Base-by-base conservation (phyloP, 1,140 invertebrate species). In the Nebria ingens region DNA sequence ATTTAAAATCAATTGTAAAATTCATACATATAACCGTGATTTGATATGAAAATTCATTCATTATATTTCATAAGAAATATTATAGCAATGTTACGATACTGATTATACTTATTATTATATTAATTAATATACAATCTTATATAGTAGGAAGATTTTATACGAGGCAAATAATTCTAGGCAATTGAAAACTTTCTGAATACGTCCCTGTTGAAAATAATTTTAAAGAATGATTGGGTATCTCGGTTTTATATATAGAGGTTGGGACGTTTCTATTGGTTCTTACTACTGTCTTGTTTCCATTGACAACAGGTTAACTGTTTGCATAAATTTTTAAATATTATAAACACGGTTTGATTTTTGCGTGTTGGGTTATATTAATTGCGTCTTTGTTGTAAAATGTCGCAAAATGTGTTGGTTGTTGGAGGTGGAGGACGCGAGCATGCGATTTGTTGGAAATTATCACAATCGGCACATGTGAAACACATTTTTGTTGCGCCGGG, bases 401-500 rank as follows among this genome's bases (percentile, higher is more conserved):
- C 56, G 15, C 67, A 68, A 49, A 80, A 80, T 62, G 80, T 97
- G 54, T 73, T 97, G 51, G 81, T 98, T 4, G 82, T 98, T 65
- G 96, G 96, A 13, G 79, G 83, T 69, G 95, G 96, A 29, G 95
- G 93, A n/a, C 78, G 96, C 60, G 96, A 98, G 75, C 93, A 98
- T 78, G 92, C 92, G 11, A 79, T 97, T 60, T 84, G 82, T 61
- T 97, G 92, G 92, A 96, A 96, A 73, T 68, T 98, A 4, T 73
- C 88, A 1, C 83, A 93, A 68, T 95, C 91, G 42, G 63, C 76
- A 9, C 66, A 79, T 58, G 79, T 97, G 4, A 68, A 81, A 22
- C 73, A 80, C 49, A 81, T 98, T 53, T 93, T 77, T 71, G 87
- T 89, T 49, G 76, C 87, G 19, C 93, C 94, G 17, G 93, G 93